Evolutionary conservation across 1,140 invertebrate genomes (phyloP).

Genomic region (Saxidomus purpurata): DNA sequence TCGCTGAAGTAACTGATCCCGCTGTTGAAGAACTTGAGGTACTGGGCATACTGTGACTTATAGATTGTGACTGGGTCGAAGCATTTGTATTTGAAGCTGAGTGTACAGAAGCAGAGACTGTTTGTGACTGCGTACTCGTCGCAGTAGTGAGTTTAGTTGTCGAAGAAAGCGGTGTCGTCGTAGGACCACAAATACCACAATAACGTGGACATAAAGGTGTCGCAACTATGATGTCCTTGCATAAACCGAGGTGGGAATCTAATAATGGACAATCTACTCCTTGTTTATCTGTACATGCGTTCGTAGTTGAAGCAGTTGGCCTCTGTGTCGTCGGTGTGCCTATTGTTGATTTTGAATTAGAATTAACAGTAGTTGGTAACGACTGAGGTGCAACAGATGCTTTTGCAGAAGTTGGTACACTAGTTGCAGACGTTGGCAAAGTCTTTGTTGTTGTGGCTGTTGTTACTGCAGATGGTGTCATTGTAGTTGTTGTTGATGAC

Average conservation of each 20-base stretch:
- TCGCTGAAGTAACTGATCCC: neutral
- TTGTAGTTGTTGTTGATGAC: neutral
- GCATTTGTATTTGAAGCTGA: neutral
- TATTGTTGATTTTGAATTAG: neutral
- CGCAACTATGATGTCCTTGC: neutral
- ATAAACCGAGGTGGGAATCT: constrained; percentile 12
- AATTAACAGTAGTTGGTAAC: neutral
- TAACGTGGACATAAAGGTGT: constrained; percentile 12
- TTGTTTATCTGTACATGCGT: constrained; percentile 5
- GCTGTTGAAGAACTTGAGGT: constrained; percentile 7
- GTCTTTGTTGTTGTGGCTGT: neutral
- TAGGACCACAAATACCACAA: constrained; percentile 32
- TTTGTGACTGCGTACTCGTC: neutral
- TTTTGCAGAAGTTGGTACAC: neutral
- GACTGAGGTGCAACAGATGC: too few species aligned
- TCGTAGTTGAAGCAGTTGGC: neutral
- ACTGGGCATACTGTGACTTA: neutral
- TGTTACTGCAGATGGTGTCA: neutral
- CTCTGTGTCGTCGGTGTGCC: neutral
- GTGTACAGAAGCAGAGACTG: neutral
- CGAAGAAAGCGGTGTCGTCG: neutral
- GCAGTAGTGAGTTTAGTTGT: neutral
- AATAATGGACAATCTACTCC: constrained; percentile 35
- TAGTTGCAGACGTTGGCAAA: neutral
- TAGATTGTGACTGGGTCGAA: neutral